Base-by-base conservation (phyloP, 2,888 invertebrate species). In the Limenitis camilla region DNA sequence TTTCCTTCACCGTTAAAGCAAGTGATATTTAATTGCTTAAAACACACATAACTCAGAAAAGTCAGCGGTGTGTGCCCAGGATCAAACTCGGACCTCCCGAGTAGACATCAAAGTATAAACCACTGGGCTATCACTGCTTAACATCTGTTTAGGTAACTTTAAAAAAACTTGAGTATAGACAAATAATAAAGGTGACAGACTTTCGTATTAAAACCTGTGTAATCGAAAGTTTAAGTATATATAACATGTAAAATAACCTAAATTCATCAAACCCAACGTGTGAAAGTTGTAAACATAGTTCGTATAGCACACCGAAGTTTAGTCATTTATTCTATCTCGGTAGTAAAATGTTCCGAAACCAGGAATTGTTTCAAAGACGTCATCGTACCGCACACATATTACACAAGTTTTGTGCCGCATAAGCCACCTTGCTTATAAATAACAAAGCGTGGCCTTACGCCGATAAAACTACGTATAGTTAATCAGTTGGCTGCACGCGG, bases 401-500 rank as follows among this genome's bases (percentile, higher is more conserved):
- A 66, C 62, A 58, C 52, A 63, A 65, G 63, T 66, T 66, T 61
- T 59, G 61, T 61, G 60, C 59, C 59, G 52, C 58, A 56, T 62
- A 63, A 62, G 56, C 61, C 56, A 54, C 51, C 56, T 58, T 55
- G 61, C 68, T 69, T 72, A 75, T 81, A 79, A 80, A 81, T 79
- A 73, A 75, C 66, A 69, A 72, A 76, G 71, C 76, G 71, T 71
- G 71, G 73, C 67, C 74, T 72, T 66, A 68, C 65, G 62, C 67
- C 75, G 69, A 75, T 76, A 74, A 76, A 77, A 73, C 67, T 67
- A 61, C 74, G n/a, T n/a, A n/a, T n/a, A n/a, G n/a, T 76, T 81
- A 81, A 83, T 81, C 79, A 78, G 74, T 68, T 64, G 67, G 76
- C 75, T 76, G 77, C 76, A 73, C 73, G 65, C 66, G 68, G 75